A percentile compares a stretch with the other conserved stretches of the same genome.
These are phyloP conservation scores for Stratiomys singularior DNA, from an alignment of 2,888 invertebrate genomes.

Conservation along the genomic window DNA sequence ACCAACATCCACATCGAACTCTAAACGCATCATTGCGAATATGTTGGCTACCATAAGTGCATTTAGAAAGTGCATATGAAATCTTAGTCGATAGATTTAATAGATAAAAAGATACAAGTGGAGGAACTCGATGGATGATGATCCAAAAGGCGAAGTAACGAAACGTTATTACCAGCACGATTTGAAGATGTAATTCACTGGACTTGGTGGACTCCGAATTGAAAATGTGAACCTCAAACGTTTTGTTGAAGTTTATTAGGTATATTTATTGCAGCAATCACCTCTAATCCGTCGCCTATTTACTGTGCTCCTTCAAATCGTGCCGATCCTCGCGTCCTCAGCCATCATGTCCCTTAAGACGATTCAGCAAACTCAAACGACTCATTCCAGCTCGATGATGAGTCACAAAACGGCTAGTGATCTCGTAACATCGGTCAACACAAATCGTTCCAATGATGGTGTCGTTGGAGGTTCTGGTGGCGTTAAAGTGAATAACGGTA, in stretches of 20 bases:
- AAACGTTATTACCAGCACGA: too few relatives aligned
- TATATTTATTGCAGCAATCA: too few relatives aligned
- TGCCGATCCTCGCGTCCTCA: neutral
- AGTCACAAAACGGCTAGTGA: conserved; percentile 55
- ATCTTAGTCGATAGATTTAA: neutral
- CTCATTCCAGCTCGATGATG: conserved; percentile 50
- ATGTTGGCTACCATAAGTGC: neutral
- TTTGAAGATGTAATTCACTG: too few relatives aligned
- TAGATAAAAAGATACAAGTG: neutral
- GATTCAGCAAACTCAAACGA: conserved; percentile 49
- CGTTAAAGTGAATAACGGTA: conserved; percentile 43
- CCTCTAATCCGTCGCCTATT: neutral
- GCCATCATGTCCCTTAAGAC: conserved; percentile 50
- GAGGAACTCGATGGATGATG: neutral
- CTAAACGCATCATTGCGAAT: neutral
- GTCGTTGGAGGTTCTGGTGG: conserved; percentile 7
- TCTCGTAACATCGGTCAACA: conserved; percentile 55
- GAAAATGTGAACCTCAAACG: too few relatives aligned
- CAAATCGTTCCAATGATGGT: conserved; percentile 33
- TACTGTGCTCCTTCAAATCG: neutral
- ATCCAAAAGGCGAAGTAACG: too few relatives aligned
- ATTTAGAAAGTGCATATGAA: neutral
- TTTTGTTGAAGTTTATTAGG: too few relatives aligned
- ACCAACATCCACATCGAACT: conserved; percentile 18
- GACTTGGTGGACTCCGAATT: too few relatives aligned